A percentile compares a stretch with the other conserved stretches of the same genome.
Conservation (phyloP, 2,113 vertebrate species). For the Mus spicilegus region DNA sequence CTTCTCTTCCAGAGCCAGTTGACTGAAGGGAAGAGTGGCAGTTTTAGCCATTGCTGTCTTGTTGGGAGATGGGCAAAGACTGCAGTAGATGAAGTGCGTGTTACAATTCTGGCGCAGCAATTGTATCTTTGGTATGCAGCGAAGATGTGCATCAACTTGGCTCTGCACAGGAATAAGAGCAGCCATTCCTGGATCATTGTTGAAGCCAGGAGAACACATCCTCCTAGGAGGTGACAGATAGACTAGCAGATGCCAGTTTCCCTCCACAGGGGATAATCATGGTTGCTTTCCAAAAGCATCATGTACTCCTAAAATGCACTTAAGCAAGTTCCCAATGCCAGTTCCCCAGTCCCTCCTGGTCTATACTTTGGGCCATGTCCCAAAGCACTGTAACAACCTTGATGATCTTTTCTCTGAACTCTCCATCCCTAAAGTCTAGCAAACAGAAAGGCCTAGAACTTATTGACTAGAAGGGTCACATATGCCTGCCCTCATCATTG, state of each 20-base stretch:
- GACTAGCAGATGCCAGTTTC: background rate
- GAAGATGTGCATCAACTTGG: background rate
- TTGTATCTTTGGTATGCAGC: background rate
- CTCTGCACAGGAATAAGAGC: background rate
- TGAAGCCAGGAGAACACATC: background rate
- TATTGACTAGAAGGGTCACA: background rate
- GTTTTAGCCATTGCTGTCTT: background rate
- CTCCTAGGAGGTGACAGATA: background rate
- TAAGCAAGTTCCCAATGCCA: background rate
- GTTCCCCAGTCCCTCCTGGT: background rate
- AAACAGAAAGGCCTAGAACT: background rate
- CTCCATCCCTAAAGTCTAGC: background rate
- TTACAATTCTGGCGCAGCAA: background rate
- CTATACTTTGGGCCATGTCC: background rate
- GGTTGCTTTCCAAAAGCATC: constrained; percentile 15
- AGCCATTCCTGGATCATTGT: background rate
- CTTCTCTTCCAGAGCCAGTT: background rate
- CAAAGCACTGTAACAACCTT: background rate
- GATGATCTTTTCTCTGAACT: background rate
- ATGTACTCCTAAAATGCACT: background rate
- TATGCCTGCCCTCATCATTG: background rate
- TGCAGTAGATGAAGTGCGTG: background rate
- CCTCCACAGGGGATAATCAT: background rate
- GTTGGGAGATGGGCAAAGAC: background rate
- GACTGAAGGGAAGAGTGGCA: background rate